A percentile compares a stretch with the other conserved stretches of the same genome.
phyloP scores from a whole-genome alignment of 2,888 invertebrate species.

The Didymodactylos carnosus region DNA sequence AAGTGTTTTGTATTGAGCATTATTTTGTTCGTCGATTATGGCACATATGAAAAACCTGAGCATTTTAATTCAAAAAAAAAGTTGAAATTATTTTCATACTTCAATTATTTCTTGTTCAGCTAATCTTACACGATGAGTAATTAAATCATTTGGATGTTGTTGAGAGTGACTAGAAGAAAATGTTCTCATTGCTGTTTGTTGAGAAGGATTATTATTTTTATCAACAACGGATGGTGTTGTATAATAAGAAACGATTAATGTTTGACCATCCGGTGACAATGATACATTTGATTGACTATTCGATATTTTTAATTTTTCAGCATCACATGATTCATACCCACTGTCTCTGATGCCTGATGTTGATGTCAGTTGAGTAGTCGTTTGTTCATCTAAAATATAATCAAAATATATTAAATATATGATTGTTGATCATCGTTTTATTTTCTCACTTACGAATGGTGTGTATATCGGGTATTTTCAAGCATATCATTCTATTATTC shows the following conservation, averaged over 20 bases:
- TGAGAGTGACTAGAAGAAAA: background rate
- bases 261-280: background rate
- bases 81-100: no score
- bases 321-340: background rate
- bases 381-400: background rate
- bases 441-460: background rate
- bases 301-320: background rate
- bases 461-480: background rate
- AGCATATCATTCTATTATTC: no score
- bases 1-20: no score
- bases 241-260: background rate
- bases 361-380: background rate
- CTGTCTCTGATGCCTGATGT: background rate
- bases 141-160: background rate
- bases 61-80: no score
- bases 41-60: no score
- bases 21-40: no score
- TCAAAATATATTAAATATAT: background rate
- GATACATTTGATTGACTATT: background rate
- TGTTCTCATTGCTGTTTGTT: background rate
- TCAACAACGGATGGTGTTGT: background rate
- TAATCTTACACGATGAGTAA: background rate
- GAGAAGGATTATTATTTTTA: background rate
- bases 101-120: slow-evolving; percentile 1
- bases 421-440: no score